These are phyloP conservation scores for Sceloporus undulatus DNA, from an alignment of 2,113 vertebrate species.

Conservation along the genomic window DNA sequence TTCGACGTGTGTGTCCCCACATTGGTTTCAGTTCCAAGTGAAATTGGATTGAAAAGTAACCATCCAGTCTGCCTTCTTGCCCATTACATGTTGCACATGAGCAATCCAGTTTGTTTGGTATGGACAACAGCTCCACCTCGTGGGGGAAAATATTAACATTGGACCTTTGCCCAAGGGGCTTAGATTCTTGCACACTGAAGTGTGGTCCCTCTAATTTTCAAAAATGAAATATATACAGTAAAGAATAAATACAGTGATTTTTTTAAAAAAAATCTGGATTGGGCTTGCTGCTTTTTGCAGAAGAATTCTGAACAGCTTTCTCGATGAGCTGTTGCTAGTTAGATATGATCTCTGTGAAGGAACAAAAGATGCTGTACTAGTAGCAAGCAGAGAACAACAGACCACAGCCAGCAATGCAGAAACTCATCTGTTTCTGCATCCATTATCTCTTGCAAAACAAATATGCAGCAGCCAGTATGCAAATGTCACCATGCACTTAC, in stretches of 20 bases:
- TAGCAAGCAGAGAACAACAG: neutral
- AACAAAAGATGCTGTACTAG: neutral
- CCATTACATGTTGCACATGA: neutral
- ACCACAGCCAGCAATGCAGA: neutral
- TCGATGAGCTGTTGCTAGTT: neutral
- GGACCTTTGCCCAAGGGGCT: neutral
- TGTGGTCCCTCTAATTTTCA: neutral
- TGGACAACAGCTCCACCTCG: conserved; percentile 40
- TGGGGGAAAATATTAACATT: neutral
- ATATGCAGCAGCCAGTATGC: neutral
- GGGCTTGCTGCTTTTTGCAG: neutral
- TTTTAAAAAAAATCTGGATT: neutral
- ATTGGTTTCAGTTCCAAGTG: neutral
- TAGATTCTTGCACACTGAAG: neutral
- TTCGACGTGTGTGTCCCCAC: neutral
- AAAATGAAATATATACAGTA: neutral
- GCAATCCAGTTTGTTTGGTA: neutral
- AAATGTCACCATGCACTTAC: neutral
- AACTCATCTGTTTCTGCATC: neutral
- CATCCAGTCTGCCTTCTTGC: neutral
- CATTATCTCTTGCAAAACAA: neutral
- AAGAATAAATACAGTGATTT: neutral
- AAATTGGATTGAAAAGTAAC: neutral
- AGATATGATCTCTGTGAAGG: neutral
- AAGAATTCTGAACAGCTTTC: neutral